Evolutionary conservation across 2,888 invertebrate genomes (phyloP).

Genomic region (Dorcus parallelipipedus): DNA sequence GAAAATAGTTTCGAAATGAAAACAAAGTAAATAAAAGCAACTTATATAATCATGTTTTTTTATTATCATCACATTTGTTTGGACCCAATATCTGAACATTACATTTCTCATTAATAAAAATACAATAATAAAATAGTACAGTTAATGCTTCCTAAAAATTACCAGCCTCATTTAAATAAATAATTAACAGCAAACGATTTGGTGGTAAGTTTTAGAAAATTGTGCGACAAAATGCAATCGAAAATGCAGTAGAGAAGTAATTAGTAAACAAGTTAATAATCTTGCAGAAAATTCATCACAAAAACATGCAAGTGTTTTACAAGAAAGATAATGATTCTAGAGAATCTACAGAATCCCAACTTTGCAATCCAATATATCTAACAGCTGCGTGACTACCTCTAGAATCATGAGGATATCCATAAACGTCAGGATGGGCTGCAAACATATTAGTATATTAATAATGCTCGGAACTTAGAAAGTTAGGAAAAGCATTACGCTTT

Average conservation of each 20-base stretch:
- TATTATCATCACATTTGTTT: slow-evolving; percentile 33
- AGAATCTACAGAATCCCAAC: slow-evolving; percentile 51
- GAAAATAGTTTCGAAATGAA: slow-evolving; percentile 38
- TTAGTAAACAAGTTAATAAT: background rate
- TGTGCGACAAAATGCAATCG: background rate
- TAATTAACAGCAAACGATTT: too few species aligned
- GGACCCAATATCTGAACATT: slow-evolving; percentile 35
- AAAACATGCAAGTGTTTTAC: slow-evolving; percentile 41
- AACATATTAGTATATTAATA: slow-evolving; percentile 36
- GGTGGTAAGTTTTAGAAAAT: background rate
- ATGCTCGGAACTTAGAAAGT: background rate
- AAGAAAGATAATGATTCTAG: slow-evolving; percentile 50
- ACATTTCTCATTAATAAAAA: background rate
- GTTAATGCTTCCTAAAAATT: background rate
- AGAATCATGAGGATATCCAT: slow-evolving; percentile 68
- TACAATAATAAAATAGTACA: background rate
- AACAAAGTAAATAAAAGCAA: slow-evolving; percentile 31
- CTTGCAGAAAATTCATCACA: slow-evolving; percentile 30
- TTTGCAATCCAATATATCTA: slow-evolving; percentile 52
- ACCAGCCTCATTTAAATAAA: background rate
- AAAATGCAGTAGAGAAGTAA: background rate
- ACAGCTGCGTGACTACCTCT: slow-evolving; percentile 60
- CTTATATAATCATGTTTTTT: slow-evolving; percentile 27
- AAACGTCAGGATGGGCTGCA: slow-evolving; percentile 59
- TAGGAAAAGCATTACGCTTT: slow-evolving; percentile 20